Evolutionary conservation across 2,888 invertebrate genomes (phyloP).

Genomic region (Spilarctia lutea): DNA sequence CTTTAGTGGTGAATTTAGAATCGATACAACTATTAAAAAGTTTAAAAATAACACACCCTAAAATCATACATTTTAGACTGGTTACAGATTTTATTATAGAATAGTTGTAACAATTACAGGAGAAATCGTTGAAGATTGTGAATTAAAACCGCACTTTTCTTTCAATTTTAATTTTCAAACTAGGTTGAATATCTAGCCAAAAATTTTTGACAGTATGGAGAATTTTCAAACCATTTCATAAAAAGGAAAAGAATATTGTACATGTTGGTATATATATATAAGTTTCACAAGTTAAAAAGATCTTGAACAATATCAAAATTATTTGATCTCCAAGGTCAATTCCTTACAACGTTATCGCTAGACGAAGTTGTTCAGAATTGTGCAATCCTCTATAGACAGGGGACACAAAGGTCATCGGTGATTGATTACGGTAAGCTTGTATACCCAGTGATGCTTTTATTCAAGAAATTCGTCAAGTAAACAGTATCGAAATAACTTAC

Average conservation of each 20-base stretch:
- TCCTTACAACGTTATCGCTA: constrained; percentile 8
- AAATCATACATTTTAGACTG: neutral
- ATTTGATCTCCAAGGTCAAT: constrained; percentile 7
- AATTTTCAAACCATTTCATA: neutral
- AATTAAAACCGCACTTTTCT: neutral
- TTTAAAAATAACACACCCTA: neutral
- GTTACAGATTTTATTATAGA: neutral
- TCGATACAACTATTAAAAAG: too few relatives aligned
- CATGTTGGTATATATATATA: neutral
- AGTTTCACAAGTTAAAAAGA: neutral
- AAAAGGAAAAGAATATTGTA: neutral
- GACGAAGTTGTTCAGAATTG: constrained; percentile 13
- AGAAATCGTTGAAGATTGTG: neutral
- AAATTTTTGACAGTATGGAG: neutral
- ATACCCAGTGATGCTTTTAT: constrained; percentile 8
- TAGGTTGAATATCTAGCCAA: neutral
- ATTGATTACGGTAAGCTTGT: constrained; percentile 19
- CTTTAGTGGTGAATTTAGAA: too few relatives aligned
- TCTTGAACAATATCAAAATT: constrained; percentile 14
- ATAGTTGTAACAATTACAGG: neutral
- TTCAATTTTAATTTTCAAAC: neutral
- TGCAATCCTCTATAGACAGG: constrained; percentile 4
- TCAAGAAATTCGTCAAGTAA: constrained; percentile 6
- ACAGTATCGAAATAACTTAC: constrained; percentile 6
- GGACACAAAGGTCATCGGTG: constrained; percentile 13